A percentile compares a stretch with the other conserved stretches of the same genome.
Conservation (phyloP, 2,888 invertebrate species). For the Pogonocherus hispidulus region DNA sequence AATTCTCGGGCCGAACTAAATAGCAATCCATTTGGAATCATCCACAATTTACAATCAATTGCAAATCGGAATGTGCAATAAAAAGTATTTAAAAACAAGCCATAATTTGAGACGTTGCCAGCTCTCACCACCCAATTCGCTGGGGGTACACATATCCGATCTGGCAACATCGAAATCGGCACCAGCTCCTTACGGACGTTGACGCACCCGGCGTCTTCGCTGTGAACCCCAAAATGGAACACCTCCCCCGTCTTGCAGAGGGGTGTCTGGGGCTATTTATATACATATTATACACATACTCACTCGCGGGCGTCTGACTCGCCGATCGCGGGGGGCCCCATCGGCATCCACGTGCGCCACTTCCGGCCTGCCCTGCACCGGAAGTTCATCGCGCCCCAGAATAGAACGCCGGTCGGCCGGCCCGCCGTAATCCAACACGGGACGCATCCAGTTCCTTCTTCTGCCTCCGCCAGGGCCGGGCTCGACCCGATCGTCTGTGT, state of each 20-base stretch:
- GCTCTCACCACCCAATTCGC: no score
- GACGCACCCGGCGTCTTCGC: no score
- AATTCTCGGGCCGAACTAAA: no score
- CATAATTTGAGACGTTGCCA: no score
- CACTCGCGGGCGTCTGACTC: slow-evolving; percentile 15
- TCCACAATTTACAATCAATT: no score
- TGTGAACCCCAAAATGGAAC: slow-evolving; percentile 11
- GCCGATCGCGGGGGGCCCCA: slow-evolving; percentile 32
- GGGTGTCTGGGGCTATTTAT: slow-evolving; percentile 29
- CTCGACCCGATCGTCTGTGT: background rate
- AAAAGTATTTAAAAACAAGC: no score
- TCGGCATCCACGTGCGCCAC: slow-evolving; percentile 45
- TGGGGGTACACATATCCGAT: no score
- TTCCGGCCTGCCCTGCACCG: slow-evolving; percentile 44
- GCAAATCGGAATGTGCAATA: no score
- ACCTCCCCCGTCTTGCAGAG: slow-evolving; percentile 17
- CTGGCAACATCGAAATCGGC: no score
- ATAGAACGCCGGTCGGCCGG: slow-evolving; percentile 14
- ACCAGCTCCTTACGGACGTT: no score
- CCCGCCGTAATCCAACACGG: background rate
- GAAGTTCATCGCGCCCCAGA: slow-evolving; percentile 39
- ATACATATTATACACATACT: background rate
- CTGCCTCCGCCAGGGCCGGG: background rate
- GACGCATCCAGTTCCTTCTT: background rate
- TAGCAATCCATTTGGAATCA: no score